Evolutionary conservation across 1,140 invertebrate genomes (phyloP).

Genomic region (Coptotermes formosanus): DNA sequence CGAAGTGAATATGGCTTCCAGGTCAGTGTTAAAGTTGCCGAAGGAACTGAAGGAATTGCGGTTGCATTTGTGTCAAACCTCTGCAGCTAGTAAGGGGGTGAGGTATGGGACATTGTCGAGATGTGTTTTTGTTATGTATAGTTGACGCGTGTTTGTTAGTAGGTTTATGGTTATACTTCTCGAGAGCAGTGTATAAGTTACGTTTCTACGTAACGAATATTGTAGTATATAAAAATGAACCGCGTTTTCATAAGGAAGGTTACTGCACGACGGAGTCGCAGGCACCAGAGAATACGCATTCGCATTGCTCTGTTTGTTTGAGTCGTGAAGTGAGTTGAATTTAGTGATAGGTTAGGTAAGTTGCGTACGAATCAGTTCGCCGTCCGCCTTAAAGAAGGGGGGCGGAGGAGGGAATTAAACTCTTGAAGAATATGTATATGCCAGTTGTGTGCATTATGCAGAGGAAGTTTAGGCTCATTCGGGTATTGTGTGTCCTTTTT

Average conservation of each 20-base stretch:
- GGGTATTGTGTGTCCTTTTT: no score
- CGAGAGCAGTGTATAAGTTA: background rate
- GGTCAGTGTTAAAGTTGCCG: conserved; percentile 31
- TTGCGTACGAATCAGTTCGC: no score
- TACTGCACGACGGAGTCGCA: background rate
- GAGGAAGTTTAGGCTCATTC: no score
- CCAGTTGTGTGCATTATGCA: no score
- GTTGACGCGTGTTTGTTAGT: background rate
- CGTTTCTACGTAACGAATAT: background rate
- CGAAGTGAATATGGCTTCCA: background rate
- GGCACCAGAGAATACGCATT: background rate
- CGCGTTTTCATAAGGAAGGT: background rate
- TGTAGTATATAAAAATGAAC: background rate
- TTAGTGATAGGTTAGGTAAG: background rate
- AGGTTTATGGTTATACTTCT: background rate
- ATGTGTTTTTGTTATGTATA: background rate
- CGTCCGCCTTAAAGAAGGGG: no score
- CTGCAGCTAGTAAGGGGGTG: conserved; percentile 34
- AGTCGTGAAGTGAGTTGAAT: background rate
- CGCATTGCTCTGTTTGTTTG: background rate
- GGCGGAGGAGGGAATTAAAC: no score
- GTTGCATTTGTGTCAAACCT: conserved; percentile 36
- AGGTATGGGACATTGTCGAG: conserved; percentile 26
- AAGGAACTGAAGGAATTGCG: conserved; percentile 35
- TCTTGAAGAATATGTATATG: no score